Conservation (phyloP, 2,888 invertebrate species). For the Stenolophus ochropezus region DNA sequence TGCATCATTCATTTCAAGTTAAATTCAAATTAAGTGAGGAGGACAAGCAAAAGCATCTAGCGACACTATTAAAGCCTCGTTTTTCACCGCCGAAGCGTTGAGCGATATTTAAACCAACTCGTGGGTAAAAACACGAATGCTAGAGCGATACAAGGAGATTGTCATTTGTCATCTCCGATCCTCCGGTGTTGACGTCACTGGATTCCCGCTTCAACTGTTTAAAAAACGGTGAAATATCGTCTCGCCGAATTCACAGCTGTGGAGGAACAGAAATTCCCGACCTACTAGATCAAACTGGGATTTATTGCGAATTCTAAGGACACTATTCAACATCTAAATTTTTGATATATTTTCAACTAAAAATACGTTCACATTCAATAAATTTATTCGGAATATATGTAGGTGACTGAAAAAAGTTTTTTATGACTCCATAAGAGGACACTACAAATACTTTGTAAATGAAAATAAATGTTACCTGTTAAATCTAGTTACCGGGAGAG, state of each 20-base stretch:
- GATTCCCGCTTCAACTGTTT: slow-evolving; percentile 19
- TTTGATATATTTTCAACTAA: no score
- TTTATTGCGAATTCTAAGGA: no score
- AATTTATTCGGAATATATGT: no score
- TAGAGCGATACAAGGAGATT: slow-evolving; percentile 11
- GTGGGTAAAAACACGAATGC: slow-evolving; percentile 26
- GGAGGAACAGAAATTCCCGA: no score
- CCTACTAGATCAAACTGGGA: no score
- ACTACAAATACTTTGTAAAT: no score
- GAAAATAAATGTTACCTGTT: no score
- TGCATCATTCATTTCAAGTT: slow-evolving; percentile 3
- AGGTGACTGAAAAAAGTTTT: no score
- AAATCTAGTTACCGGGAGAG: no score
- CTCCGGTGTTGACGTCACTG: slow-evolving; percentile 12
- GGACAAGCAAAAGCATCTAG: slow-evolving; percentile 1
- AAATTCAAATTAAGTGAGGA: slow-evolving; percentile 17
- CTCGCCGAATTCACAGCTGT: background rate
- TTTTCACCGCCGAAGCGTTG: slow-evolving; percentile 23
- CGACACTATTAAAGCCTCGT: slow-evolving; percentile 33
- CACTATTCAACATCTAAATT: no score
- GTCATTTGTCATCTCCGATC: slow-evolving; percentile 38
- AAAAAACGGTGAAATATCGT: slow-evolving; percentile 35
- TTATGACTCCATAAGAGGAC: no score
- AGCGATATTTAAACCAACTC: slow-evolving; percentile 27
- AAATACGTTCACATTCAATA: no score